Conservation (phyloP, 2,888 invertebrate genomes). For the Rotaria magnacalcarata region DNA sequence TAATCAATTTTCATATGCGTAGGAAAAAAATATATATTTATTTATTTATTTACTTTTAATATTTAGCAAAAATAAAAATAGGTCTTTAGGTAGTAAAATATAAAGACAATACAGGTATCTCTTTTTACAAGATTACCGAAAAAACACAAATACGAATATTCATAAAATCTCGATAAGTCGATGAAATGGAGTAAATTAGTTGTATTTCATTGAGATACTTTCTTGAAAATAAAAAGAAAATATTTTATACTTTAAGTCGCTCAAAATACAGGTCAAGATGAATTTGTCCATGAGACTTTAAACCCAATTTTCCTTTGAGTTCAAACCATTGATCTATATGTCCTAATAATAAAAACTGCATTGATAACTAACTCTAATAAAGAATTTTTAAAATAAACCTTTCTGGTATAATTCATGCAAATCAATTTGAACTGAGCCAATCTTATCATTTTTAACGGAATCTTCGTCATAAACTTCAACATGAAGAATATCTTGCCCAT, state of each 20-base stretch:
- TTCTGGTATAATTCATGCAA: neutral
- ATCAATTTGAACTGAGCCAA: neutral
- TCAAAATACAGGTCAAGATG: neutral
- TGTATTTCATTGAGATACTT: neutral
- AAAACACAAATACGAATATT: too few species aligned
- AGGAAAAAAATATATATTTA: too few species aligned
- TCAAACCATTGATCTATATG: neutral
- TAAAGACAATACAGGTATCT: too few species aligned
- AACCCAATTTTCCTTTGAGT: neutral
- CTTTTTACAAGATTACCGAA: too few species aligned
- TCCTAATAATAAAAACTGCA: neutral
- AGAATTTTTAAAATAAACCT: neutral
- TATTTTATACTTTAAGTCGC: neutral
- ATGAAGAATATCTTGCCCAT: neutral
- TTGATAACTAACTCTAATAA: neutral
- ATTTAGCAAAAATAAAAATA: too few species aligned
- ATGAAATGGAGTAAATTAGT: neutral
- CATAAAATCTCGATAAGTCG: neutral
- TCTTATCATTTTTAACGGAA: constrained; percentile 5
- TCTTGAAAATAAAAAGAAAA: neutral
- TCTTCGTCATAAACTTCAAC: neutral
- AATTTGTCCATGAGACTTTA: neutral
- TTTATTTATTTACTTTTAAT: too few species aligned
- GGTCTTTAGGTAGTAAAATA: too few species aligned
- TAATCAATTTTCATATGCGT: too few species aligned